A percentile compares a stretch with the other conserved stretches of the same genome.
Conservation (phyloP, 2,113 vertebrate species). For the Trematomus loennbergii region DNA sequence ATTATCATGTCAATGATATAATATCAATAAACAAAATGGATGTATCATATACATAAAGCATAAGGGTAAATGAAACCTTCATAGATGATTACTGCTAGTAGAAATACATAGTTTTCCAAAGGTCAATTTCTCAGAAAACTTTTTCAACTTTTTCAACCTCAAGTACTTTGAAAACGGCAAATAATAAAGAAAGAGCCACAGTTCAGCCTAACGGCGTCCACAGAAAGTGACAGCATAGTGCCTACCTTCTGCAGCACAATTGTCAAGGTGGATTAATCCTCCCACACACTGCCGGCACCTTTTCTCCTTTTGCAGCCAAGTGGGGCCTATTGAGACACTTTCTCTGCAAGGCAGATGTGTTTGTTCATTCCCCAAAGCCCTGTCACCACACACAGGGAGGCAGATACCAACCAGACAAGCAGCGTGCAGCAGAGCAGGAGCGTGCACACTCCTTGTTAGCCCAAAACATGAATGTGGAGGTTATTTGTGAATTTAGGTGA, state of each 20-base stretch:
- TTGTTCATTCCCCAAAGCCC: constrained; percentile 53
- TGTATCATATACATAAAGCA: not conserved
- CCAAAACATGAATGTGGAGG: not conserved
- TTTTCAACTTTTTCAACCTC: not conserved
- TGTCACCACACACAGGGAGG: constrained; percentile 38
- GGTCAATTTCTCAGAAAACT: not conserved
- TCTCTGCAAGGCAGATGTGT: constrained; percentile 48
- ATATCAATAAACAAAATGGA: not conserved
- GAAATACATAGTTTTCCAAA: not conserved
- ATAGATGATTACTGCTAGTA: not conserved
- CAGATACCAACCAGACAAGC: constrained; percentile 29
- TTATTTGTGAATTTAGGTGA: too few species aligned
- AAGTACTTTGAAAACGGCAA: not conserved
- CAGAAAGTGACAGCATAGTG: constrained; percentile 13
- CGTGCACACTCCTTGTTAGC: not conserved
- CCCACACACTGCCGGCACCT: constrained; percentile 47
- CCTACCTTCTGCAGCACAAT: constrained; percentile 17
- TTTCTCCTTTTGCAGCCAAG: constrained; percentile 48
- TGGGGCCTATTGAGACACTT: constrained; percentile 44
- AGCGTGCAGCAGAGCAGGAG: constrained; percentile 16
- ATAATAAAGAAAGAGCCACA: not conserved
- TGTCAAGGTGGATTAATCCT: constrained; percentile 63
- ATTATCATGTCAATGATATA: not conserved
- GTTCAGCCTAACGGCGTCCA: constrained; percentile 22
- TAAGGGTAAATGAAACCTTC: too few species aligned